These are phyloP conservation scores for Thymelicus sylvestris DNA, from an alignment of 2,888 invertebrate species.

Conservation along the genomic window DNA sequence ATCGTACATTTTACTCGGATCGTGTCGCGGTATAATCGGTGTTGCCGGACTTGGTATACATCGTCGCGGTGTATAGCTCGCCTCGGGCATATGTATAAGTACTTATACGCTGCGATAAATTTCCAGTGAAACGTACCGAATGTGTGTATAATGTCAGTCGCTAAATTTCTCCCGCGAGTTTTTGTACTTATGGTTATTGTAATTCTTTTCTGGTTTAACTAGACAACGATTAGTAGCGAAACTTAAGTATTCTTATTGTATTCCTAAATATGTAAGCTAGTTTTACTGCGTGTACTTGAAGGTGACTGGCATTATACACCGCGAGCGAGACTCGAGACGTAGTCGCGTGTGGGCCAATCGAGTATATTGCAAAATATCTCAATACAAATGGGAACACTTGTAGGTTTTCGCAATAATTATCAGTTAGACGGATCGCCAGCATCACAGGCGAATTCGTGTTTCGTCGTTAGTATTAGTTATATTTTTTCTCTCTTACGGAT, in stretches of 20 bases:
- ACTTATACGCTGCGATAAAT: conserved; percentile 25
- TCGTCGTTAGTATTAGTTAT: conserved; percentile 32
- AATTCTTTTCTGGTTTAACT: conserved; percentile 33
- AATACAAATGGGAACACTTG: conserved; percentile 76
- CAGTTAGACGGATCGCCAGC: conserved; percentile 35
- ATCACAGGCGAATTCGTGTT: conserved; percentile 23
- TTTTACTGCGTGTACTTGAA: conserved; percentile 26
- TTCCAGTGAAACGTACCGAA: conserved; percentile 7
- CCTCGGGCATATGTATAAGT: conserved; percentile 8
- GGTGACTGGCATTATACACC: conserved; percentile 34
- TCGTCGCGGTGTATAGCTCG: conserved; percentile 18
- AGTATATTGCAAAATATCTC: conserved; percentile 69
- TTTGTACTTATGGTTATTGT: conserved; percentile 35
- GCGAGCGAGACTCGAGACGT: conserved; percentile 52
- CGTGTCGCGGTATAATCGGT: conserved; percentile 20
- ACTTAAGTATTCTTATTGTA: conserved; percentile 38
- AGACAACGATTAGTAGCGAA: conserved; percentile 43
- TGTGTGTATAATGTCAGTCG: conserved; percentile 1
- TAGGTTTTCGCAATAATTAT: conserved; percentile 69
- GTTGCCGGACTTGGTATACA: conserved; percentile 14
- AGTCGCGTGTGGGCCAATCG: conserved; percentile 77
- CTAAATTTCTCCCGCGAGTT: conserved; percentile 10
- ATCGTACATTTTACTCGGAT: conserved; percentile 6
- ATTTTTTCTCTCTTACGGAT: conserved; percentile 27
- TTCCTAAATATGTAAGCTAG: conserved; percentile 34